phyloP scores from a whole-genome alignment of 2,113 vertebrate genomes.

The Mormyrus iriodes region DNA sequence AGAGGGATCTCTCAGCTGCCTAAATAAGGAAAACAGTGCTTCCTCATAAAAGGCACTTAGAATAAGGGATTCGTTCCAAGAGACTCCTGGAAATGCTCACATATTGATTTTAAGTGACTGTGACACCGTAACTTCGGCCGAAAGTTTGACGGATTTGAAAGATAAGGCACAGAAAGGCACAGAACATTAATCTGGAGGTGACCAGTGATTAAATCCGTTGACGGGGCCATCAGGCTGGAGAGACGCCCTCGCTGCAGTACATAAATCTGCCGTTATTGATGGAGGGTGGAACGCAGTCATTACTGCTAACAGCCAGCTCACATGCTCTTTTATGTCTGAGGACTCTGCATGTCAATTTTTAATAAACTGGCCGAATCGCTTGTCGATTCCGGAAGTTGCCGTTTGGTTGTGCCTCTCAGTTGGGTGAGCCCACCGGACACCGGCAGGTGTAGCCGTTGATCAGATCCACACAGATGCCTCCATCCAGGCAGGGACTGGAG shows the following conservation, averaged over 20 bases:
- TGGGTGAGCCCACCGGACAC: conserved; percentile 37
- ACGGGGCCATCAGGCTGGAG: neutral
- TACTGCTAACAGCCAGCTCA: neutral
- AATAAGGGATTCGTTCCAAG: neutral
- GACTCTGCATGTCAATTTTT: neutral
- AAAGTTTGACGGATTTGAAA: neutral
- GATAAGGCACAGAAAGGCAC: neutral
- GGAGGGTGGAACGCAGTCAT: neutral
- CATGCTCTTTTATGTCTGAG: neutral
- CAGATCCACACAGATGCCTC: conserved; percentile 62
- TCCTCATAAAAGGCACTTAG: neutral
- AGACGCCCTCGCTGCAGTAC: neutral
- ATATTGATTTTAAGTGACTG: conserved; percentile 1
- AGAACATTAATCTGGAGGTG: neutral
- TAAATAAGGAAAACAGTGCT: neutral
- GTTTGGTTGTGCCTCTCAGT: neutral
- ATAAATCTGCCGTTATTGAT: neutral
- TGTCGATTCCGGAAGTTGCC: neutral
- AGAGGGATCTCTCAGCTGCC: neutral
- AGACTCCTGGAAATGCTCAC: neutral
- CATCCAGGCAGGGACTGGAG: conserved; percentile 62
- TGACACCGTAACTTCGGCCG: neutral
- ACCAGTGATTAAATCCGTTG: neutral
- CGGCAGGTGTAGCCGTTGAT: conserved; percentile 61
- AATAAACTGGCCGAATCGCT: neutral